Evolutionary conservation across 2,888 invertebrate genomes (phyloP).

Genomic region (Serripes groenlandicus): DNA sequence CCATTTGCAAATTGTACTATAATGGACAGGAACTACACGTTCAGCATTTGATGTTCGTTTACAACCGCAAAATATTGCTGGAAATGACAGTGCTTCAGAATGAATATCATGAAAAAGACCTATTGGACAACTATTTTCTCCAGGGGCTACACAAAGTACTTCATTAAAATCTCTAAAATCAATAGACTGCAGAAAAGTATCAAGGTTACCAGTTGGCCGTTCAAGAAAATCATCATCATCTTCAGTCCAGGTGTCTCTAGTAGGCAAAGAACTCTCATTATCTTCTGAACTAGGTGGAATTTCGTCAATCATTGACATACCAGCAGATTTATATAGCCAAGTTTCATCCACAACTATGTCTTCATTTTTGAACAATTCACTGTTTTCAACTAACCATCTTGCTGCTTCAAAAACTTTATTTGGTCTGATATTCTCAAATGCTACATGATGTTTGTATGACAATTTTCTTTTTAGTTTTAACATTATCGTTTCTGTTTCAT

Average conservation of each 20-base stretch:
- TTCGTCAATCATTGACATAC: background rate
- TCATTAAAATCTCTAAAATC: slow-evolving; percentile 51
- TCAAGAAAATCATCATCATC: background rate
- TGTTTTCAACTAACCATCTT: slow-evolving; percentile 63
- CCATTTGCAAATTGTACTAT: slow-evolving; percentile 44
- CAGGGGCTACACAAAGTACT: slow-evolving; percentile 36
- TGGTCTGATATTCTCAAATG: slow-evolving; percentile 60
- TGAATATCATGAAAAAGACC: slow-evolving; percentile 33
- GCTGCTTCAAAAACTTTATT: slow-evolving; percentile 53
- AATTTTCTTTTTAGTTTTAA: slow-evolving; percentile 56
- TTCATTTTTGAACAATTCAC: slow-evolving; percentile 41
- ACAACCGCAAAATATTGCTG: slow-evolving; percentile 38
- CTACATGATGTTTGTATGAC: slow-evolving; percentile 34
- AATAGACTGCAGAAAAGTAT: slow-evolving; percentile 37
- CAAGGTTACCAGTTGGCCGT: slow-evolving; percentile 25
- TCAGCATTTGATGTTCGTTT: background rate
- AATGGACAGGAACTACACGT: background rate
- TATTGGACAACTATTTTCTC: slow-evolving; percentile 22
- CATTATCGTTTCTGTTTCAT: slow-evolving; percentile 60
- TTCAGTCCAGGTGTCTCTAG: slow-evolving; percentile 6
- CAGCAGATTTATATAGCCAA: slow-evolving; percentile 44
- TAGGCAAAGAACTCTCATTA: too few relatives aligned
- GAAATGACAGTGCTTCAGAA: slow-evolving; percentile 38
- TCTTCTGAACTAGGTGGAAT: background rate
- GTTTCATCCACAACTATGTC: slow-evolving; percentile 75